Conservation (phyloP, 2,888 invertebrate species). For the Xanthia togata region DNA sequence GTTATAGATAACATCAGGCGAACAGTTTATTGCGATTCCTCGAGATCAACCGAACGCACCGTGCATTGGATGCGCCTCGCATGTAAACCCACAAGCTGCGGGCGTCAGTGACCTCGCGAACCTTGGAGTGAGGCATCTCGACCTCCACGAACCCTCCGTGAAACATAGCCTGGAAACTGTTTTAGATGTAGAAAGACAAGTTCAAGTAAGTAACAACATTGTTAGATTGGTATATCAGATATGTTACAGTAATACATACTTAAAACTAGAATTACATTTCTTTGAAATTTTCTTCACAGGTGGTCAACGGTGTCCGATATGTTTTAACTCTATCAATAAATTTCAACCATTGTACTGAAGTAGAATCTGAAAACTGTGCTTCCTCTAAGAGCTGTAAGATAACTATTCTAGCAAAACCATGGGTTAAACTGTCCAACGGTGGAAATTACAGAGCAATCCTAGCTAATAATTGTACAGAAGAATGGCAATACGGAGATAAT, state of each 20-base stretch:
- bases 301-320: constrained; percentile 91
- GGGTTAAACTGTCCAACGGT: constrained; percentile 90
- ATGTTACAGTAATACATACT: neutral
- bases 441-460: constrained; percentile 91
- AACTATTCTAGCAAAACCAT: constrained; percentile 92
- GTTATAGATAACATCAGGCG: constrained; percentile 85
- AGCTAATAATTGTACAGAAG: constrained; percentile 92
- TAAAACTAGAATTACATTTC: constrained; percentile 28
- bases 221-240: neutral
- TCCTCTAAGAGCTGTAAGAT: constrained; percentile 89
- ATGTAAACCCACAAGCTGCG: constrained; percentile 87
- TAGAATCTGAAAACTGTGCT: constrained; percentile 74
- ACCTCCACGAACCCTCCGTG: constrained; percentile 78
- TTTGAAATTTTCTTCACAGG: constrained; percentile 79
- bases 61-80: constrained; percentile 89
- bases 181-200: constrained; percentile 89
- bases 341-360: constrained; percentile 83
- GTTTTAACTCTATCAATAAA: constrained; percentile 88
- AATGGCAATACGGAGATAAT: constrained; percentile 87
- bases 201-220: constrained; percentile 79
- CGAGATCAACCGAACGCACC: constrained; percentile 75
- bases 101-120: constrained; percentile 87
- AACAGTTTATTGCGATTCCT: constrained; percentile 88
- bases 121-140: constrained; percentile 87
- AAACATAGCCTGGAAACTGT: constrained; percentile 85